Conservation (phyloP, 1,140 invertebrate genomes). For the Halyomorpha halys region DNA sequence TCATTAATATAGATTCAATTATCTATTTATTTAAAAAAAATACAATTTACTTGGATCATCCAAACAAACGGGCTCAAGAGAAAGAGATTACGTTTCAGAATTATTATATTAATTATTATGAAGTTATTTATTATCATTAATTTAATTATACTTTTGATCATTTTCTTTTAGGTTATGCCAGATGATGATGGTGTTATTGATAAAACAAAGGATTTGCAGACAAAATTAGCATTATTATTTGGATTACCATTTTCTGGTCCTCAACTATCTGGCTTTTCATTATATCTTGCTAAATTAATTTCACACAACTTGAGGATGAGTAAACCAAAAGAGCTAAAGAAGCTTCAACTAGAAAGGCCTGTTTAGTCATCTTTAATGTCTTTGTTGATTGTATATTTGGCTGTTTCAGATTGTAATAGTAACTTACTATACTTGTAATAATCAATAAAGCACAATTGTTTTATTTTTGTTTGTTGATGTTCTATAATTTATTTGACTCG, state of each 20-base stretch:
- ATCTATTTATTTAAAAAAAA: no score
- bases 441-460: slow-evolving; percentile 1
- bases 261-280: neutral
- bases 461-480: slow-evolving; percentile 4
- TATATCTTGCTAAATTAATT: neutral
- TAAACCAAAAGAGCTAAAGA: neutral
- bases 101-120: neutral
- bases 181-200: slow-evolving; percentile 17
- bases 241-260: slow-evolving; percentile 15
- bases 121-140: neutral
- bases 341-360: neutral
- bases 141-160: neutral
- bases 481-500: neutral
- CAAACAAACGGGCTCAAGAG: no score
- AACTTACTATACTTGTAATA: neutral
- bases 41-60: no score
- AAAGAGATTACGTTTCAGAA: neutral
- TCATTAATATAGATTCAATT: no score
- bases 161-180: slow-evolving; percentile 24
- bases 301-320: neutral
- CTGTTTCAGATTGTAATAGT: neutral
- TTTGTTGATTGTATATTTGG: neutral
- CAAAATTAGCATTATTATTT: slow-evolving; percentile 22
- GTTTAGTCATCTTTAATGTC: no score
- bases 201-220: neutral